Evolutionary conservation across 2,113 vertebrate genomes (phyloP).

Genomic region (Paralichthys olivaceus): DNA sequence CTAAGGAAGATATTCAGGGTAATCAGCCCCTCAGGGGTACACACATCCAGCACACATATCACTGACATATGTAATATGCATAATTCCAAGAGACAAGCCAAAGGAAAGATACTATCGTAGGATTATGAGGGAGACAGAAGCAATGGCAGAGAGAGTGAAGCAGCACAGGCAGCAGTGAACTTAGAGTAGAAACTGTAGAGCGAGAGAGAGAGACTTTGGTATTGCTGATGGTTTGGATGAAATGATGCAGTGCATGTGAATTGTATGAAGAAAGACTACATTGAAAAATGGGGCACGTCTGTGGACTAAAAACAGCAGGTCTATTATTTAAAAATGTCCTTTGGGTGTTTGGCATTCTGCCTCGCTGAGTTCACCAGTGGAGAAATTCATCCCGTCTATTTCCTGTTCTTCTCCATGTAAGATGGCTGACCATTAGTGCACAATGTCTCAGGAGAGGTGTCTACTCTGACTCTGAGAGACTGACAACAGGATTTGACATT

Average conservation of each 20-base stretch:
- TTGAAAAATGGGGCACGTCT: constrained; percentile 16
- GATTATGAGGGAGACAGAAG: not conserved
- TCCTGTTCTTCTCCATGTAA: not conserved
- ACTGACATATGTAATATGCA: constrained; percentile 27
- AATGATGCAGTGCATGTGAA: not conserved
- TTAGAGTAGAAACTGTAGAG: not conserved
- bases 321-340: constrained; percentile 37
- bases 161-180: not conserved
- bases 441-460: constrained; percentile 5
- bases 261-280: not conserved
- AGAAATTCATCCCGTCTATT: not conserved
- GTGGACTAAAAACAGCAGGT: constrained; percentile 26
- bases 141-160: not conserved
- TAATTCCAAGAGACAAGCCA: constrained; percentile 13
- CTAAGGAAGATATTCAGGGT: constrained; percentile 6
- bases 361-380: not conserved
- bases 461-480: not conserved
- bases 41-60: constrained; percentile 2
- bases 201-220: not conserved
- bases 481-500: not conserved
- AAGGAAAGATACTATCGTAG: not conserved
- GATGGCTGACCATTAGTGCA: not conserved
- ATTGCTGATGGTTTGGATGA: constrained; percentile 17
- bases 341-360: constrained; percentile 23
- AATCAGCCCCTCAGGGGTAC: constrained; percentile 25